Base-by-base conservation (phyloP, 2,888 invertebrate genomes). In the Melolontha melolontha region DNA sequence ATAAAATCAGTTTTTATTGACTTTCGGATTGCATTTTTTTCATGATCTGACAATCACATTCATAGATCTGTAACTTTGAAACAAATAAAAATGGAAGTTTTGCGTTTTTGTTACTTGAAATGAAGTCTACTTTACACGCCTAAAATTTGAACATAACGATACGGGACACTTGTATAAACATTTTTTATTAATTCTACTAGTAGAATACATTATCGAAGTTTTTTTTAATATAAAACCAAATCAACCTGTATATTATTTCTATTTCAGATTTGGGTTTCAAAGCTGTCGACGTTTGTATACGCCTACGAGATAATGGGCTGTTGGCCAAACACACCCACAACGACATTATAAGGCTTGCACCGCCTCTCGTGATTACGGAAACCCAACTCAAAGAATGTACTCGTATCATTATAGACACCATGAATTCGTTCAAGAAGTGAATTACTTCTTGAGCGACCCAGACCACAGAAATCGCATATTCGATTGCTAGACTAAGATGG, bases 261-360 rank as follows among this genome's bases (percentile, higher is more conserved):
- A 34, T 64, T 16, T 11, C 40, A 73, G 74, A 66, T 39, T 27
- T 72, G 14, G 70, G 66, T 6, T 73, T 74, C 59, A 73, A 68
- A 29, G 73, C 74, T 6, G 62, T 69, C 39, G 88, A 96, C n/a
- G 89, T 97, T 8, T 95, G 96, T 76, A 6, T 42, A 59, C 87
- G 89, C 72, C 83, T 98, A 70, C 90, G 91, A 71, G 94, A 95
- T 68, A 91, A 92, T 66, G 98, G 98, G 1, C 84, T 98, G 2
- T 84, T 98, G 70, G 93, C 97, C 0, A 98, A 98, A 84, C 94
- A 96, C 0, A 97, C 97, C 0, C 97, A 97, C 80, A 93, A 96
- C 80, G 93, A 96, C 80, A 94, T 93, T 74, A 94, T 98, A 76
- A 88, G 98, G 64, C 89, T 98, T 75, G 95, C 97, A 0, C 98